Evolutionary conservation across 2,113 vertebrate species (phyloP), one percentile per base, ranked within the genome.

Genomic region (Phaetusa simplex): DNA sequence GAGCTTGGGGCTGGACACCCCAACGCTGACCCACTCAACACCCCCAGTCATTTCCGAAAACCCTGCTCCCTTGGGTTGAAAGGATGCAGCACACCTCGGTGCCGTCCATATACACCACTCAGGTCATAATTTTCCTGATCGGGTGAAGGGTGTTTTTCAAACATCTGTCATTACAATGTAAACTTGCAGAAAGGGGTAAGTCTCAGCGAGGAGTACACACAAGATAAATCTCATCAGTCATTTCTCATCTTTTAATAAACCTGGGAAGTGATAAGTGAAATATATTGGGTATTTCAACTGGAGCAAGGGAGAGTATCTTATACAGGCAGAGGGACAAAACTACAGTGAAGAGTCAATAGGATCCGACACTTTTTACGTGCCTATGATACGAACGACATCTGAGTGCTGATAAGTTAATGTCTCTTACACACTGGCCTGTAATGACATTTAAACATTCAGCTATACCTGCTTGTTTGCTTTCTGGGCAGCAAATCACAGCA

Each of bases 401-500:
- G n/a, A 79, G 30, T n/a, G 47, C 56, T 66, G 61, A 87, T 26
- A 78, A 70, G 82, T 93, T 90, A 79, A 29, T 87, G 64, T 53
- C 98, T 96, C 58, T 95, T 94, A 90, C 82, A 86, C 23, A 74
- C 22, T 56, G 34, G 22, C 73, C 40, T 71, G 65, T 49, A 55
- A 43, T 11, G 50, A 66, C 72, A 73, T 86, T 93, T 50, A 87
- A 72, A 53, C 50, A 87, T 93, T 72, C 66, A 91, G 74, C 58
- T 96, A 26, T 81, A 88, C 65, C 73, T 96, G 74, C n/a, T 74
- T 53, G 18, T 91, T 93, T 90, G 74, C 74, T 95, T 96, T 97
- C 47, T 82, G 76, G 94, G 61, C 27, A 69, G 42, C 26, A 74
- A 90, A 84, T 27, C 56, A 93, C 27, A 93, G 70, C 19, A 76